Percentiles rank a stretch among this genome's conserved stretches.
Evolutionary conservation across 2,888 invertebrate genomes (phyloP).

Genomic region (Troilus luridus): DNA sequence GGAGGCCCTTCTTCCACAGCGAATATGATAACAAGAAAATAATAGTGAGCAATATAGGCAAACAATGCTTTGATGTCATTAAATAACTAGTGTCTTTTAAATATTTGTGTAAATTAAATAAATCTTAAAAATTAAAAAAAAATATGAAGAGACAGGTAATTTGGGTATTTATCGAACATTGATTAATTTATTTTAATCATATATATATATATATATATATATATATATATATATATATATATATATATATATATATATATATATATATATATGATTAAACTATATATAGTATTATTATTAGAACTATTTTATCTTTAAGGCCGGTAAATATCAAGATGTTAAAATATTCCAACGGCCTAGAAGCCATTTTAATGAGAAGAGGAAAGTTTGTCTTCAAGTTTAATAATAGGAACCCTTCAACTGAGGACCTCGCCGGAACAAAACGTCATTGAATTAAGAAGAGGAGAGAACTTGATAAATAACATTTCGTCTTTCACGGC

Average conservation of each 20-base stretch:
- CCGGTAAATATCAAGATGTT: background rate
- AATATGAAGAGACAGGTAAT: too few relatives aligned
- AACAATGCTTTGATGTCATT: too few relatives aligned
- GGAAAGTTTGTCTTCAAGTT: background rate
- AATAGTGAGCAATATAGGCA: too few relatives aligned
- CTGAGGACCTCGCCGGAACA: background rate
- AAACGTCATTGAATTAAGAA: constrained; percentile 16
- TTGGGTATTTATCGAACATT: background rate
- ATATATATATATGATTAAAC: background rate
- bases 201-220: background rate
- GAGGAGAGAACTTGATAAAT: background rate
- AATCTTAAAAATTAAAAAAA: too few relatives aligned
- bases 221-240: background rate
- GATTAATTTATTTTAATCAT: background rate
- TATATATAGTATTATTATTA: background rate
- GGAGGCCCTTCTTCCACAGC: too few relatives aligned
- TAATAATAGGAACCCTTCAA: background rate
- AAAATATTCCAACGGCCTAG: background rate
- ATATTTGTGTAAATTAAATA: too few relatives aligned
- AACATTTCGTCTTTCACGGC: background rate
- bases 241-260: background rate
- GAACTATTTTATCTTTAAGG: background rate
- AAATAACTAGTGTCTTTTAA: too few relatives aligned
- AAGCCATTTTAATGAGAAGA: constrained; percentile 19
- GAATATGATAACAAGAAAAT: too few relatives aligned